Percentiles rank a stretch among this genome's conserved stretches.
Conservation (phyloP, 2,113 vertebrate genomes). For the Nerophis lumbriciformis region DNA sequence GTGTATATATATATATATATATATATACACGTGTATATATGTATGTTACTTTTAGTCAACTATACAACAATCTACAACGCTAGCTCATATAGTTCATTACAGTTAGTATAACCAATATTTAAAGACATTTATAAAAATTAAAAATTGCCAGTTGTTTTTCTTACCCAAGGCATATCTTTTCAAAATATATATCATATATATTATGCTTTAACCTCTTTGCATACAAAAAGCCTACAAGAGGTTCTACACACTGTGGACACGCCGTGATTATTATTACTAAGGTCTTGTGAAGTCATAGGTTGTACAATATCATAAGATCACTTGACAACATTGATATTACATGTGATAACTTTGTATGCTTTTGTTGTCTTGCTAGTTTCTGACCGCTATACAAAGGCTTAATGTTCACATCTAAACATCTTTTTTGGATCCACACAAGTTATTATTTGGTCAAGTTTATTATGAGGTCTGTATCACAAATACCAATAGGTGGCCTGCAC, state of each 20-base stretch:
- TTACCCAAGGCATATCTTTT: slow-evolving; percentile 27
- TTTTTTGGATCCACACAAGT: slow-evolving; percentile 42
- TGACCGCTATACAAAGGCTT: slow-evolving; percentile 45
- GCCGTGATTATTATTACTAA: slow-evolving; percentile 38
- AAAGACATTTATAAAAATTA: slow-evolving; percentile 20
- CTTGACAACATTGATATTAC: slow-evolving; percentile 62
- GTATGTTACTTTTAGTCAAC: slow-evolving; percentile 51
- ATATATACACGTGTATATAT: not conserved
- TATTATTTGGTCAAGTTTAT: slow-evolving; percentile 50
- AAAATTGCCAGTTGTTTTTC: slow-evolving; percentile 31
- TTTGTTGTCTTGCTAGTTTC: slow-evolving; percentile 43
- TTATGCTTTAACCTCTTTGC: slow-evolving; percentile 19
- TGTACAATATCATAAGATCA: slow-evolving; percentile 54
- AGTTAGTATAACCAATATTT: slow-evolving; percentile 25
- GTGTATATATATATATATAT: slow-evolving; percentile 34
- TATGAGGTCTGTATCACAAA: slow-evolving; percentile 44
- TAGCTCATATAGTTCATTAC: slow-evolving; percentile 6
- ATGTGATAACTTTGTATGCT: slow-evolving; percentile 38
- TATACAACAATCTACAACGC: slow-evolving; percentile 40
- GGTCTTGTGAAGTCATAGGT: slow-evolving; percentile 33
- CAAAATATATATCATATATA: slow-evolving; percentile 30
- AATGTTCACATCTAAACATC: slow-evolving; percentile 40
- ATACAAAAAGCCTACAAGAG: slow-evolving; percentile 46
- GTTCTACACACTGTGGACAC: slow-evolving; percentile 58
- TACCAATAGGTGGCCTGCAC: slow-evolving; percentile 50